Evolutionary conservation across 2,888 invertebrate species (phyloP).

Genomic region (Dynastes maya): DNA sequence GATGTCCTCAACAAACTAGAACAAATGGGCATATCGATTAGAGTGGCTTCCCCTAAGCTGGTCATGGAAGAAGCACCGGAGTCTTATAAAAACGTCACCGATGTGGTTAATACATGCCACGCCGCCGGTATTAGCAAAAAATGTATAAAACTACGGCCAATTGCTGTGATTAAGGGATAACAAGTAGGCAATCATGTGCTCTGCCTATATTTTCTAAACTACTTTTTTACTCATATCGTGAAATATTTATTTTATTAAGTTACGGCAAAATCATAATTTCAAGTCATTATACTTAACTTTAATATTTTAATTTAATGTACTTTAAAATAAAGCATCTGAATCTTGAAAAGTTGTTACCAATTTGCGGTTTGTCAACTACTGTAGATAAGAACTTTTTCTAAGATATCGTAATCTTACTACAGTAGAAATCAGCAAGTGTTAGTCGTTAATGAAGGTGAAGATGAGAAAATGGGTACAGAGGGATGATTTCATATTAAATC

Average conservation of each 20-base stretch:
- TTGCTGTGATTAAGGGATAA: constrained; percentile 97
- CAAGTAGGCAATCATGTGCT: neutral
- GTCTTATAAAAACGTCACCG: constrained; percentile 99
- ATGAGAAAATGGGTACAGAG: no score
- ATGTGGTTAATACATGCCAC: constrained; percentile 99
- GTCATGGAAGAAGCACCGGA: constrained; percentile 99
- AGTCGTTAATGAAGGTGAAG: no score
- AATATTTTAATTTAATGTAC: constrained; percentile 6
- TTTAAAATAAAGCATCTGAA: neutral
- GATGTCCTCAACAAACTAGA: constrained; percentile 90
- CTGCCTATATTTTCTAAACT: neutral
- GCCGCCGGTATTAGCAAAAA: constrained; percentile 98
- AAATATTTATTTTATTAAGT: constrained; percentile 33
- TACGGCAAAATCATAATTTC: neutral
- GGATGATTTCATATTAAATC: no score
- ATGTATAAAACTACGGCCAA: constrained; percentile 95
- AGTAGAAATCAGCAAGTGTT: no score
- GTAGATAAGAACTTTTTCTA: no score
- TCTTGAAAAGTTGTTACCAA: neutral
- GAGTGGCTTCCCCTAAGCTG: constrained; percentile 98
- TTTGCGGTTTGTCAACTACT: no score
- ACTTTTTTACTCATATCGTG: constrained; percentile 5
- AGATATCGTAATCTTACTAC: no score
- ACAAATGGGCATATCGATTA: constrained; percentile 90
- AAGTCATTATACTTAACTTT: neutral